Evolutionary conservation across 2,113 vertebrate species (phyloP).

Genomic region (Alethe diademata): DNA sequence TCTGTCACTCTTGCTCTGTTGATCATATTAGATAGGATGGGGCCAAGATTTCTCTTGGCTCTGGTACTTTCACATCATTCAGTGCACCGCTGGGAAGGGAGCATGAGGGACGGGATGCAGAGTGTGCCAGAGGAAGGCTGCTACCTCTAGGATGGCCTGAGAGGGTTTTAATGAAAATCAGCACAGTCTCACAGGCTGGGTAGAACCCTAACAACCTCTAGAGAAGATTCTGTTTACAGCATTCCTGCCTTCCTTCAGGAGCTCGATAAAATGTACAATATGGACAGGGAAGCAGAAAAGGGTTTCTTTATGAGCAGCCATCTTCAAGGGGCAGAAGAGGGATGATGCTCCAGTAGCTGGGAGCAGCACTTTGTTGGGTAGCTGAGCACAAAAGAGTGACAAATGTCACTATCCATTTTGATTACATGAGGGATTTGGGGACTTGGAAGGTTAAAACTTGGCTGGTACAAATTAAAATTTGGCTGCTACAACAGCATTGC

Average conservation of each 20-base stretch:
- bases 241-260: background rate
- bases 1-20: background rate
- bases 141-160: background rate
- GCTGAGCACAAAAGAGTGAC: background rate
- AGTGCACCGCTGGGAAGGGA: background rate
- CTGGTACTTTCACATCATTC: background rate
- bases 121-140: background rate
- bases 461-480: background rate
- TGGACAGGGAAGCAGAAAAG: background rate
- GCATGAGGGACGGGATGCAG: background rate
- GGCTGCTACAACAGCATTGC: background rate
- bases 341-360: background rate
- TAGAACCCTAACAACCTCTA: background rate
- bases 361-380: background rate
- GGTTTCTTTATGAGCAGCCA: background rate
- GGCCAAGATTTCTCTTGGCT: slow-evolving; percentile 44
- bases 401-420: background rate
- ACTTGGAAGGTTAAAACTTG: background rate
- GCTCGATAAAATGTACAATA: background rate
- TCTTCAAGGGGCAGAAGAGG: background rate
- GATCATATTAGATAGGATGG: slow-evolving; percentile 23
- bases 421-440: background rate
- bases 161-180: background rate
- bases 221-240: background rate
- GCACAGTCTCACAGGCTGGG: background rate